Evolutionary conservation across 2,888 invertebrate genomes (phyloP), one percentile per base, ranked within the genome.

Genomic region (Tyria jacobaeae): DNA sequence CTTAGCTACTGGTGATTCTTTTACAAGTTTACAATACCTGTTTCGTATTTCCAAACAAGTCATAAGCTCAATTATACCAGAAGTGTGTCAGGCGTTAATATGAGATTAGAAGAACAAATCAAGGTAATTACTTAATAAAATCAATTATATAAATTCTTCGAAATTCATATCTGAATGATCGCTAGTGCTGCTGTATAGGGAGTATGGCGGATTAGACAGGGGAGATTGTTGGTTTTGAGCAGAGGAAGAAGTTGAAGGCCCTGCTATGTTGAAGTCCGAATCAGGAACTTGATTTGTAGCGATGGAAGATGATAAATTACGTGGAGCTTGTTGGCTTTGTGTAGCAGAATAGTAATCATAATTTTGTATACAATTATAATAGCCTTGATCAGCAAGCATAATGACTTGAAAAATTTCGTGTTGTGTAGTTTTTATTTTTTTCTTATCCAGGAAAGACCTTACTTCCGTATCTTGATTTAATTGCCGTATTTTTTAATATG

Each of bases 1-100:
- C 53, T 57, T 62, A 39, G 52, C 62, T 57, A 57, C 62, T 57
- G 62, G 62, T 57, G 62, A 62, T 62, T 62, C 51, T 48, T 56
- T 56, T 56, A 48, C 24, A 48, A 48, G 25, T 48, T 48, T 24
- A 12, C 24, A 31, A 21, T 21, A 27, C 47, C 24, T 47, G 47
- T 47, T 24, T 47, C 47, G 47, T 24, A 47, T 47, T 24, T 47
- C 24, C 47, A 47, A 24, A 47, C 24, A 47, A 47, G 47, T 15
- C 24, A 47, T 47, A 47, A 47, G 24, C 24, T 47, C 24, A 12
- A 47, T 47, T 47, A 47, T 47, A 21, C 47, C 47, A 9, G 47
- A 47, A 47, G 21, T 47, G 24, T 47, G 47, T 47, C 47, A 47
- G 24, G 24, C 47, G 24, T 24, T 47, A 24, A 47, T 12, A 47